phyloP scores from a whole-genome alignment of 2,113 vertebrate species.

The Apaloderma vittatum region DNA sequence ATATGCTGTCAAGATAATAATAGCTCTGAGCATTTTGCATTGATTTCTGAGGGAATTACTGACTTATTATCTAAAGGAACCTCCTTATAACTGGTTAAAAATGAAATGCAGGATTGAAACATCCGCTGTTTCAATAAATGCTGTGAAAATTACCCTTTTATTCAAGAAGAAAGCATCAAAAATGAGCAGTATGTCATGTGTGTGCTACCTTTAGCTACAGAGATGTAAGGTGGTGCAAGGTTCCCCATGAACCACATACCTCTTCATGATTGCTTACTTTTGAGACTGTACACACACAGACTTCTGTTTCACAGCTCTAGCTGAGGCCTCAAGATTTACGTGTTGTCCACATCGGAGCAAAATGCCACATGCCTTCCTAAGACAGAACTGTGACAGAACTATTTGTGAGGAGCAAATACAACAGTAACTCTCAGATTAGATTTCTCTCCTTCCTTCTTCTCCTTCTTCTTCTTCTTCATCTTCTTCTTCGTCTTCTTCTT shows the following conservation, averaged over 20 bases:
- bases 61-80: constrained; percentile 20
- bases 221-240: background rate
- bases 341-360: background rate
- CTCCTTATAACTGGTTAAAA: constrained; percentile 12
- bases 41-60: constrained; percentile 59
- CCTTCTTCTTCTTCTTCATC: too few relatives aligned
- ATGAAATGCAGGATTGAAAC: background rate
- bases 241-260: background rate
- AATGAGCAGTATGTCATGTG: background rate
- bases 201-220: background rate
- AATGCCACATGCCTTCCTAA: background rate
- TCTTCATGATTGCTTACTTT: background rate
- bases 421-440: background rate
- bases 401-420: background rate
- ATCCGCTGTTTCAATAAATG: constrained; percentile 22
- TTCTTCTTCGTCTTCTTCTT: too few relatives aligned
- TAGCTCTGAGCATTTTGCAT: constrained; percentile 41
- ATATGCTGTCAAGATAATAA: constrained; percentile 49
- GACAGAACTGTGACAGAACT: background rate
- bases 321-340: background rate
- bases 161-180: constrained; percentile 6
- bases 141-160: constrained; percentile 14
- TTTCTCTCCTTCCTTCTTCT: background rate
- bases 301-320: background rate
- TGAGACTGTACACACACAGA: background rate